phyloP scores from a whole-genome alignment of 2,113 vertebrate genomes.

The Amphiprion ocellaris region DNA sequence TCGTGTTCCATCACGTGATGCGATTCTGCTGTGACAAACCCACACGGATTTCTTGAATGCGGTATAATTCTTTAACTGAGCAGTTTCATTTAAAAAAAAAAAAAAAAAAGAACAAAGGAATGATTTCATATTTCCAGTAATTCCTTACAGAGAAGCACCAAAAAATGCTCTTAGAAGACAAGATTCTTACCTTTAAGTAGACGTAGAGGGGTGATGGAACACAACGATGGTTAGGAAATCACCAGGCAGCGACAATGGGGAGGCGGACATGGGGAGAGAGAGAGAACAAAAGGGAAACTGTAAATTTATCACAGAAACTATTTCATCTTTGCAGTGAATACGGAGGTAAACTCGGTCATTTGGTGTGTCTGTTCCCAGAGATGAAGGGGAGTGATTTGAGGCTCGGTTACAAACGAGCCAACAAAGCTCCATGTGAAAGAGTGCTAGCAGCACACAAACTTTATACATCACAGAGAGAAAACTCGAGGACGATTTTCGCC shows the following conservation, averaged over 20 bases:
- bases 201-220: constrained; percentile 8
- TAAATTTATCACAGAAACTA: constrained; percentile 40
- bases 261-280: constrained; percentile 24
- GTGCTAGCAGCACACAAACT: background rate
- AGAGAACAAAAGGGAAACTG: constrained; percentile 14
- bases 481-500: no score
- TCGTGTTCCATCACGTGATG: constrained; percentile 25
- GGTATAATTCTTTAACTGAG: background rate
- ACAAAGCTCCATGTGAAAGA: background rate
- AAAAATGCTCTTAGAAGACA: constrained; percentile 12
- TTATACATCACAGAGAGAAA: no score
- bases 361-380: constrained; percentile 13
- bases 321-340: constrained; percentile 9
- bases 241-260: constrained; percentile 17
- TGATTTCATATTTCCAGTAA: constrained; percentile 14
- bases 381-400: constrained; percentile 22
- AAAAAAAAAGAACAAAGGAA: constrained; percentile 5
- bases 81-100: constrained; percentile 2
- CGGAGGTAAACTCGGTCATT: background rate
- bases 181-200: constrained; percentile 80
- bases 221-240: constrained; percentile 14
- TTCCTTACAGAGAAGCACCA: background rate
- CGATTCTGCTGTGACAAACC: background rate
- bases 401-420: background rate
- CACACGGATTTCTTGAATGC: background rate